These are phyloP conservation scores for Sitophilus oryzae DNA, from an alignment of 1,140 invertebrate genomes.

Conservation along the genomic window DNA sequence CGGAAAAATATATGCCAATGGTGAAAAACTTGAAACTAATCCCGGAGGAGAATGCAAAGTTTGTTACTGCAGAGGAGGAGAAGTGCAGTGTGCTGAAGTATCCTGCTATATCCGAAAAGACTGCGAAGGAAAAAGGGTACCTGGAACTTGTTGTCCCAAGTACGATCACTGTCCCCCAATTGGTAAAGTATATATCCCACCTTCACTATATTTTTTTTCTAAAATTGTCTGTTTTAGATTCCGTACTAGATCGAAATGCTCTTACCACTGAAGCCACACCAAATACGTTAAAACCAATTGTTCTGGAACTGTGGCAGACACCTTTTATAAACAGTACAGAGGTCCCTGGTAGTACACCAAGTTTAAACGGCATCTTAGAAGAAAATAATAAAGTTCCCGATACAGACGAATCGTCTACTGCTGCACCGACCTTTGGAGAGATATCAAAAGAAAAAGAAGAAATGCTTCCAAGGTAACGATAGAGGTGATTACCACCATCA, in stretches of 20 bases:
- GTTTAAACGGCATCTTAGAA: constrained; percentile 8
- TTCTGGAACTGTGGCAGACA: constrained; percentile 7
- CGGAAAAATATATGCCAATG: constrained; percentile 66
- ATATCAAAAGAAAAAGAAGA: constrained; percentile 6
- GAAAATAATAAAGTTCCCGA: constrained; percentile 24
- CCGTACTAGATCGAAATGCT: constrained; percentile 8
- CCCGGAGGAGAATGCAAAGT: constrained; percentile 66
- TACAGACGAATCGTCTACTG: constrained; percentile 14
- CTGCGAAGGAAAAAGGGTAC: constrained; percentile 61
- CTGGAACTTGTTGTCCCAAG: constrained; percentile 68
- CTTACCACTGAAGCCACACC: constrained; percentile 11
- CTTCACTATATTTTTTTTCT: neutral
- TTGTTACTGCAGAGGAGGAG: constrained; percentile 72
- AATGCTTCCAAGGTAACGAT: constrained; percentile 12
- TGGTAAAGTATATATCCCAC: constrained; percentile 43
- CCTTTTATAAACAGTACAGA: neutral
- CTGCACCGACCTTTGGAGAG: constrained; percentile 13
- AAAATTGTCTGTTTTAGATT: constrained; percentile 16
- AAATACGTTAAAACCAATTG: constrained; percentile 2
- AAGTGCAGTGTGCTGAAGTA: constrained; percentile 67
- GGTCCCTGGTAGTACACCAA: neutral
- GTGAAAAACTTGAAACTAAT: constrained; percentile 61
- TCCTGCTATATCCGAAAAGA: constrained; percentile 68
- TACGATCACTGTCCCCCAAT: constrained; percentile 70
- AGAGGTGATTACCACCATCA: too few relatives aligned